A percentile compares a stretch with the other conserved stretches of the same genome.
Conservation (phyloP, 2,888 invertebrate genomes). For the Pandemis heparana region DNA sequence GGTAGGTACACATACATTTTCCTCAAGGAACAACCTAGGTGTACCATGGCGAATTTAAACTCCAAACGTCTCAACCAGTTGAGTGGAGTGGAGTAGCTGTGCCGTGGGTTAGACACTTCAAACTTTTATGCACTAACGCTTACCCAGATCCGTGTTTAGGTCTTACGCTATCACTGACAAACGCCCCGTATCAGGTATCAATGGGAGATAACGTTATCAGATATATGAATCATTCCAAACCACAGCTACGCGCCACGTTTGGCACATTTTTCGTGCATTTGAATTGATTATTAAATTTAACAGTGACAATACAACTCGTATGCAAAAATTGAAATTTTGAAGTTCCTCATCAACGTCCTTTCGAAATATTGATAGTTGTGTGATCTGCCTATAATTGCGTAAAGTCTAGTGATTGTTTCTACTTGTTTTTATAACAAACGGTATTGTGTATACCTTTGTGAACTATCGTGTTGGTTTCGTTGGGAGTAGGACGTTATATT, state of each 20-base stretch:
- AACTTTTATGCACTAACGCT: slow-evolving; percentile 3
- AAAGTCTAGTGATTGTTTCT: background rate
- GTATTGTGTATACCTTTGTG: too few species aligned
- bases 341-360: too few species aligned
- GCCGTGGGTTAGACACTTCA: too few species aligned
- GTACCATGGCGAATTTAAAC: too few species aligned
- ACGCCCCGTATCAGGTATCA: slow-evolving; percentile 43
- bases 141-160: slow-evolving; percentile 12
- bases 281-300: background rate
- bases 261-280: slow-evolving; percentile 3
- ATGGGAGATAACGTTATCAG: slow-evolving; percentile 39
- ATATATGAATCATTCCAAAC: slow-evolving; percentile 38
- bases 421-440: too few species aligned
- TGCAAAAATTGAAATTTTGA: background rate
- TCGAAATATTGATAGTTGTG: too few species aligned
- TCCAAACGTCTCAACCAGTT: too few species aligned
- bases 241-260: background rate
- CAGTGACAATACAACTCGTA: background rate
- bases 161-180: slow-evolving; percentile 21
- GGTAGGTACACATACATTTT: too few species aligned
- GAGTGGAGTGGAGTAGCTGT: too few species aligned
- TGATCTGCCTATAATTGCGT: too few species aligned
- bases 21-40: too few species aligned
- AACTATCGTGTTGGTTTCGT: too few species aligned
- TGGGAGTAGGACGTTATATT: background rate